Percentiles rank a stretch among this genome's conserved stretches.
Conservation (phyloP, 2,797 vertebrate genomes). For the Parauchenoglanis ngamensis region DNA sequence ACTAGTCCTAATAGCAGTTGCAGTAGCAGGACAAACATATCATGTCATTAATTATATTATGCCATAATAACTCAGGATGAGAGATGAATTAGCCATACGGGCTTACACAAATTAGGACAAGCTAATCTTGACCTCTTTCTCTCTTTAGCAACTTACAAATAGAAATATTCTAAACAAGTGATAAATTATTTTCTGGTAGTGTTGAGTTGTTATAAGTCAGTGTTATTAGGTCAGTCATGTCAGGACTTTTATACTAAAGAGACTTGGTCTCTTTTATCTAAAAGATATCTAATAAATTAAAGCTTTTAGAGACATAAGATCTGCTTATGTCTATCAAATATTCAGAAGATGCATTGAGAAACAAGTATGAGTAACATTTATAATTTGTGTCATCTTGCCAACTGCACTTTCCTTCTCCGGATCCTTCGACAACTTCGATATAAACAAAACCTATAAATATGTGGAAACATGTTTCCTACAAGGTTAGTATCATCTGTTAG, state of each 20-base stretch:
- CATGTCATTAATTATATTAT: neutral
- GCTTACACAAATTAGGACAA: slow-evolving; percentile 9
- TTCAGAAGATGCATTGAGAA: neutral
- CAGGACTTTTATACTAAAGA: neutral
- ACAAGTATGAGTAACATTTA: neutral
- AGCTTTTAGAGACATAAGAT: neutral
- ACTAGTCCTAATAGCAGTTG: neutral
- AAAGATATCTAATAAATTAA: neutral
- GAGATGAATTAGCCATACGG: neutral
- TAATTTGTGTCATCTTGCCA: slow-evolving; percentile 55
- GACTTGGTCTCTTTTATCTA: neutral
- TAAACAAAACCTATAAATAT: slow-evolving; percentile 74
- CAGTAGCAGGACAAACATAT: neutral
- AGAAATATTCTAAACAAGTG: slow-evolving; percentile 44
- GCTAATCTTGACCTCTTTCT: neutral
- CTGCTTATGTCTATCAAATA: slow-evolving; percentile 14
- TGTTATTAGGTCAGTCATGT: neutral
- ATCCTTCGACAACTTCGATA: slow-evolving; percentile 67
- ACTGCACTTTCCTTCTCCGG: slow-evolving; percentile 34
- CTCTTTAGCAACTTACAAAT: slow-evolving; percentile 11
- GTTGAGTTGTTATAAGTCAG: neutral
- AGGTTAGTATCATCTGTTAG: slow-evolving; percentile 68
- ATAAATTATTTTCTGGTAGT: neutral
- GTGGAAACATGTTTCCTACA: slow-evolving; percentile 71
- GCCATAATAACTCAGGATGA: neutral